Conservation (phyloP, 2,888 invertebrate genomes). For the Drosophila diplacantha region DNA sequence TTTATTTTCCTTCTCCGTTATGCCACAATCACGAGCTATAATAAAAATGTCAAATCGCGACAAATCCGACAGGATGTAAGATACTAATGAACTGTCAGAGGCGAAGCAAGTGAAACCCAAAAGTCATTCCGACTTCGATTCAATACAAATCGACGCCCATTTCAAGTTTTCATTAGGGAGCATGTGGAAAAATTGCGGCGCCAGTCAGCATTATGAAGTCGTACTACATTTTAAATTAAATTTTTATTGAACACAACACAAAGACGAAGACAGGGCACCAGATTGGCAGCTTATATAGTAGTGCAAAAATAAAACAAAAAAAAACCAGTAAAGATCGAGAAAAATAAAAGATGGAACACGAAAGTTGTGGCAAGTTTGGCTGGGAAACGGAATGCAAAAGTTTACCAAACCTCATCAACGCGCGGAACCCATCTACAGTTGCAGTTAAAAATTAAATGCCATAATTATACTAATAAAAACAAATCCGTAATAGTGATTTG, state of each 20-base stretch:
- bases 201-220: conserved; percentile 6
- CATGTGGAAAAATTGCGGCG: neutral
- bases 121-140: conserved; percentile 15
- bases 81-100: conserved; percentile 66
- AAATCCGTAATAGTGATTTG: neutral
- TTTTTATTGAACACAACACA: conserved; percentile 10
- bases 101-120: conserved; percentile 4
- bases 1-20: conserved; percentile 13
- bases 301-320: neutral
- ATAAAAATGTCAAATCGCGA: conserved; percentile 62
- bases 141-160: conserved; percentile 11
- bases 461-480: neutral
- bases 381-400: conserved; percentile 62
- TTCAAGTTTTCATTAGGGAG: conserved; percentile 18
- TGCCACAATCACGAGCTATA: conserved; percentile 33
- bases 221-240: conserved; percentile 17
- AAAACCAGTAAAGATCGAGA: conserved; percentile 1
- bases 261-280: neutral
- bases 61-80: conserved; percentile 64
- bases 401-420: conserved; percentile 28
- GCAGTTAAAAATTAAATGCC: neutral
- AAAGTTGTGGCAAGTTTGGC: conserved; percentile 60
- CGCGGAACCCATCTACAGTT: conserved; percentile 8
- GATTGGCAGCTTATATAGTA: neutral
- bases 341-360: conserved; percentile 32